Evolutionary conservation across 2,113 vertebrate genomes (phyloP), one percentile per base, ranked within the genome.

Genomic region (Cairina moschata): DNA sequence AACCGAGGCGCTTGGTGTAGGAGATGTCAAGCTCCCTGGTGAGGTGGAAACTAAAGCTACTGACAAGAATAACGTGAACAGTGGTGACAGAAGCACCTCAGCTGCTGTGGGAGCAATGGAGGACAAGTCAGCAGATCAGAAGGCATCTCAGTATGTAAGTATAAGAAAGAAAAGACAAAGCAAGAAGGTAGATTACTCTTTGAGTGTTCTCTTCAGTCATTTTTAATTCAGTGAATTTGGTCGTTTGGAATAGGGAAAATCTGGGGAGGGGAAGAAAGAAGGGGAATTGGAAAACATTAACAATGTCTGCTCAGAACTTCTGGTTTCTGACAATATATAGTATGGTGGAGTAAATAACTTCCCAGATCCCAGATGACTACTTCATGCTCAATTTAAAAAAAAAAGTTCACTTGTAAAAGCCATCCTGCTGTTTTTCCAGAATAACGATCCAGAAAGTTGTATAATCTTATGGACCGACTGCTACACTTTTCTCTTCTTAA

Each of bases 1-100:
- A 97, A 98, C 96, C 0, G 99, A 99, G 91, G 99, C 99, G 1
- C 98, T 99, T 69, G 99, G 99, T 1, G 98, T 99, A 10, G 99
- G 99, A 66, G 99, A 99, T 59, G 97, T 99, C 58, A 98, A 98
- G 91, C 96, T 99, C 81, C 99, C 99, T 3, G 98, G 98, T 52
- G 98, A 99, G 56, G 90, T 99, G 96, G 97, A 97, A 42, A n/a
- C 48, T 3, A 96, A 96, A 72, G 88, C 93, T 31, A 44, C 86
- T 87, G 93, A 95, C 28, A 93, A 90, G 77, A 77, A 23, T 32
- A 91, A 86, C 15, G 40, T 86, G 42, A 93, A 95, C 23, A 92
- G 95, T 14, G 98, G 98, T 44, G 97, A 97, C 34, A 96, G 95
- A 94, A 96, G 96, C 69, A 97, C 97, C 17, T 77, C 98, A 1